Evolutionary conservation across 2,888 invertebrate species (phyloP).

Genomic region (Patella ulyssiponensis): DNA sequence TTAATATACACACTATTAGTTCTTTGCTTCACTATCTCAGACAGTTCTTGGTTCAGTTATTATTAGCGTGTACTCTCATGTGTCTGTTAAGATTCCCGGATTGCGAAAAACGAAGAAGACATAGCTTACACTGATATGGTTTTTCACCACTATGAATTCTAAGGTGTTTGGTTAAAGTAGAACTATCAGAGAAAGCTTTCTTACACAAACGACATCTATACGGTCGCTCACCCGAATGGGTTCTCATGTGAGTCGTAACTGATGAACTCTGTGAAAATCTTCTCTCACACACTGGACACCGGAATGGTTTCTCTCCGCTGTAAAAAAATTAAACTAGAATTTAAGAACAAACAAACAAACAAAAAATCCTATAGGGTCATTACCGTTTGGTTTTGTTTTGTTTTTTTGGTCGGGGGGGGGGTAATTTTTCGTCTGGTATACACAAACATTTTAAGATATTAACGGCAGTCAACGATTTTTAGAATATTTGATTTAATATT

Average conservation of each 20-base stretch:
- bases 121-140: slow-evolving; percentile 97
- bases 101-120: slow-evolving; percentile 95
- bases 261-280: slow-evolving; percentile 94
- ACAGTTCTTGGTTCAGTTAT: slow-evolving; percentile 22
- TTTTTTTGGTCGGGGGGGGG: no score
- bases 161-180: slow-evolving; percentile 96
- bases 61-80: slow-evolving; percentile 90
- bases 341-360: neutral
- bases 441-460: no score
- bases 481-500: no score
- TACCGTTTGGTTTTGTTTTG: no score
- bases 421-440: no score
- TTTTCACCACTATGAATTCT: slow-evolving; percentile 87
- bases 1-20: slow-evolving; percentile 13
- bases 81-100: slow-evolving; percentile 98
- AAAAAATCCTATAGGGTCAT: no score
- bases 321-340: neutral
- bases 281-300: slow-evolving; percentile 96
- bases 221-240: slow-evolving; percentile 99
- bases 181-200: slow-evolving; percentile 98
- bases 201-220: slow-evolving; percentile 96
- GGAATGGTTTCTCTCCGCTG: slow-evolving; percentile 97
- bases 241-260: slow-evolving; percentile 99
- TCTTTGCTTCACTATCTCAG: neutral
- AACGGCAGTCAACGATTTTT: no score